Conservation (phyloP, 2,797 vertebrate genomes). For the Acanthornis magna region DNA sequence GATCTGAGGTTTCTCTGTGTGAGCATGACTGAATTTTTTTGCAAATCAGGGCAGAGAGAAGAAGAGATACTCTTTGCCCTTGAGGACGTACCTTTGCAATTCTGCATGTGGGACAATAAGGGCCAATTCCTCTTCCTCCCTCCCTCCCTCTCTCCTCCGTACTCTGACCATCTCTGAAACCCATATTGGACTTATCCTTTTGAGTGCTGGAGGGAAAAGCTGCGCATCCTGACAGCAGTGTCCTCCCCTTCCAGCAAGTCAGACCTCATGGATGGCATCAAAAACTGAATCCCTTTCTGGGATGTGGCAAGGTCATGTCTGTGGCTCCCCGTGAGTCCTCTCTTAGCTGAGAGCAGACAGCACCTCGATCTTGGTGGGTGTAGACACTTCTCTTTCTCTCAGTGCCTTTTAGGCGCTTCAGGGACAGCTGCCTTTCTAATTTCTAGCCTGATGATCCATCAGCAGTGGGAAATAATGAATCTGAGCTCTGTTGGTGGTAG, state of each 20-base stretch:
- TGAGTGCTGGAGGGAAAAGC: neutral
- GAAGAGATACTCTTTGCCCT: neutral
- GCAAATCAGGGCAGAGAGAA: neutral
- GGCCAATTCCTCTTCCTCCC: neutral
- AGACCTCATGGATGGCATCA: neutral
- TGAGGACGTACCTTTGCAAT: neutral
- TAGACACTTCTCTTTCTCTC: neutral
- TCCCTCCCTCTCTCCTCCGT: neutral
- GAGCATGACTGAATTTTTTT: neutral
- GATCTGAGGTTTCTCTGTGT: neutral
- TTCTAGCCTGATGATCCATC: neutral
- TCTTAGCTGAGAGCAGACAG: neutral
- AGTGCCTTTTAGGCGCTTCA: neutral
- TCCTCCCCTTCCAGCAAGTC: neutral
- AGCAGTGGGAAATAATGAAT: neutral
- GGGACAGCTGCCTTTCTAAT: neutral
- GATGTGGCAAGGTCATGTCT: neutral
- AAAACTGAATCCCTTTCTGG: neutral
- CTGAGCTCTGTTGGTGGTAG: neutral
- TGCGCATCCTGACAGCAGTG: neutral
- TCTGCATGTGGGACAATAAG: neutral
- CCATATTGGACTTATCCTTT: neutral
- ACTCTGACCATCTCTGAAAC: neutral
- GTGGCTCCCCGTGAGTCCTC: neutral
- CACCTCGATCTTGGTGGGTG: neutral